Base-by-base conservation (phyloP, 2,797 vertebrate genomes). In the Gymnoscopelus braueri region DNA sequence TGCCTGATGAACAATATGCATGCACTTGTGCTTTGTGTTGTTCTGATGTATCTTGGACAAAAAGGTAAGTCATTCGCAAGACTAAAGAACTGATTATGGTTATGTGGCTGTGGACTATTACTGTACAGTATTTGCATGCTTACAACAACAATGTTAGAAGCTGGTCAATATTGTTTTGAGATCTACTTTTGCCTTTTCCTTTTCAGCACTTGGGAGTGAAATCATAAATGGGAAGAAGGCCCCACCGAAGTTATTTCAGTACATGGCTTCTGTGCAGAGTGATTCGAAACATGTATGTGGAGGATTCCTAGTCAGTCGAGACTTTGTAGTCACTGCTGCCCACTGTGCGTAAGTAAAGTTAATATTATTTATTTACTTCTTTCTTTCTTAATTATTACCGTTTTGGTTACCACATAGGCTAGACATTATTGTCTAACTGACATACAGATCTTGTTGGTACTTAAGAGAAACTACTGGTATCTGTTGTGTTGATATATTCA, bases 311-410 rank as follows among this genome's bases (percentile, higher is more conserved):
- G 70, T 93, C 60, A 67, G 66, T 3, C n/a, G 87, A 11, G 64
- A 73, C 50, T 90, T 91, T 23, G 92, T 94, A 15, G 56, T 92
- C 47, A 92, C 92, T 0, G 93, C 93, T 54, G 93, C 92, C 0
- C 93, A 94, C 81, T 93, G n/a, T n/a, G n/a, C n/a, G n/a, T n/a
- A n/a, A n/a, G n/a, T n/a, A n/a, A n/a, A n/a, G n/a, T n/a, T n/a
- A n/a, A n/a, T n/a, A n/a, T n/a, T n/a, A n/a, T n/a, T n/a, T n/a
- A n/a, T n/a, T n/a, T n/a, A n/a, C n/a, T n/a, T n/a, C n/a, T n/a
- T n/a, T n/a, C n/a, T n/a, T n/a, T n/a, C n/a, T n/a, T n/a, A n/a
- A n/a, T n/a, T n/a, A n/a, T n/a, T n/a, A n/a, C n/a, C n/a, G n/a
- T n/a, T n/a, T n/a, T n/a, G n/a, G n/a, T n/a, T n/a, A n/a, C n/a